Base-by-base conservation (phyloP, 1,140 invertebrate species). In the Drosophila pseudoananassae region DNA sequence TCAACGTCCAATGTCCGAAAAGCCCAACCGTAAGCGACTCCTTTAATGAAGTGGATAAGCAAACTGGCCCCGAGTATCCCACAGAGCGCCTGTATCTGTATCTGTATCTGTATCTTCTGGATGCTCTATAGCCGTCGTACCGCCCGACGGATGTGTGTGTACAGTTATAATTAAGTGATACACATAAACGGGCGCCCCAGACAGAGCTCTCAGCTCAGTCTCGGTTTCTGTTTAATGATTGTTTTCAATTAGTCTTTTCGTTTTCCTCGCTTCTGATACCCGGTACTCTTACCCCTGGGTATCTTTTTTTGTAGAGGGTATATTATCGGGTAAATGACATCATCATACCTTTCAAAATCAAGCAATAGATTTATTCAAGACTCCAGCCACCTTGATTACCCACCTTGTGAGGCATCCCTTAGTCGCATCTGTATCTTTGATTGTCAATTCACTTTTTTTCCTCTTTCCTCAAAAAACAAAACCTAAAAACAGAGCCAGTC, bases 131-230 rank as follows among this genome's bases (percentile, higher is more conserved):
- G 33, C 9, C 1, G 9, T 10, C 27, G 25, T 56, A 54, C 58
- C 43, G 36, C 25, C 5, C n/a, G 40, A 54, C 31, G 49, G 54
- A 50, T 68, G 56, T 76, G 63, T 80, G 77, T 87, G 78, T 82
- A 68, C 82, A 68, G 82, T 85, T 81, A 87, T 87, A 85, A 85
- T 85, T 85, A 85, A 85, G 82, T 85, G 82, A 85, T 85, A 85
- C 70, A 82, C 74, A 85, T 82, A 73, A 75, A 70, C 52, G 63
- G 58, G 54, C 47, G 59, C 40, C 55, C 50, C 31, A 31, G 69
- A 45, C 46, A 49, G 47, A 15, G 31, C 15, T 59, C 15, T 59
- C 61, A 68, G 65, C 49, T 66, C 38, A 25, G 61, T 69, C 14
- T 56, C 50, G 43, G 50, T 29, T 75, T 69, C 68, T 68, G 78